Evolutionary conservation across 2,113 vertebrate species (phyloP).

Genomic region (Actenoides lindsayi): DNA sequence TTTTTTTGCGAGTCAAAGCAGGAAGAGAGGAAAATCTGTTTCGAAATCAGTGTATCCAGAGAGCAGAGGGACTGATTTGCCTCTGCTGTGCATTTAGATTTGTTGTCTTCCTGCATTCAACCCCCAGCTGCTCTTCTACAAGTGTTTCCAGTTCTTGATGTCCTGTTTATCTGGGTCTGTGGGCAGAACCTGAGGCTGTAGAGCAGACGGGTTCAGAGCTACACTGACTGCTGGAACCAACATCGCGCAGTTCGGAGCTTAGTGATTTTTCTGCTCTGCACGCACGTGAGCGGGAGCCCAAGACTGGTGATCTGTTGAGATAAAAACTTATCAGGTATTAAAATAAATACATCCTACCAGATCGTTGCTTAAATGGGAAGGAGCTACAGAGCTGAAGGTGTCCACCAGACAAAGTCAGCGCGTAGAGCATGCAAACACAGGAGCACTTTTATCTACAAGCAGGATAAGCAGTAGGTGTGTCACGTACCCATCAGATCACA

Average conservation of each 20-base stretch:
- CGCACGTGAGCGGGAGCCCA: not conserved
- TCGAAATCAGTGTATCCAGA: not conserved
- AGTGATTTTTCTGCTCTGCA: not conserved
- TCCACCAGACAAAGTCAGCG: not conserved
- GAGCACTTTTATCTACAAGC: not conserved
- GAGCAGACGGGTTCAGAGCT: not conserved
- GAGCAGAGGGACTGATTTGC: not conserved
- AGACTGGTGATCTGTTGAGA: constrained; percentile 65
- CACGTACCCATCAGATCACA: not conserved
- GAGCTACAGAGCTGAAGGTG: not conserved
- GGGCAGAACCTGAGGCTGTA: not conserved
- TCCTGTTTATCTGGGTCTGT: not conserved
- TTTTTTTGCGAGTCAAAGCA: not conserved
- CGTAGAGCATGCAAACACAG: not conserved
- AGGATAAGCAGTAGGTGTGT: not conserved
- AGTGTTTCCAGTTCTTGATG: not conserved
- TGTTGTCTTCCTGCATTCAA: not conserved
- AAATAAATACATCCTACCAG: not conserved
- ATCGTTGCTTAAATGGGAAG: not conserved
- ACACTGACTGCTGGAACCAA: constrained; percentile 61
- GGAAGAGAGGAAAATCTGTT: not conserved
- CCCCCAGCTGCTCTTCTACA: not conserved
- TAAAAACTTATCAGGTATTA: not conserved
- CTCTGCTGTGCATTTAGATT: not conserved
- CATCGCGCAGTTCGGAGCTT: not conserved